phyloP scores from a whole-genome alignment of 2,797 vertebrate species.

The Darevskia mixta region DNA sequence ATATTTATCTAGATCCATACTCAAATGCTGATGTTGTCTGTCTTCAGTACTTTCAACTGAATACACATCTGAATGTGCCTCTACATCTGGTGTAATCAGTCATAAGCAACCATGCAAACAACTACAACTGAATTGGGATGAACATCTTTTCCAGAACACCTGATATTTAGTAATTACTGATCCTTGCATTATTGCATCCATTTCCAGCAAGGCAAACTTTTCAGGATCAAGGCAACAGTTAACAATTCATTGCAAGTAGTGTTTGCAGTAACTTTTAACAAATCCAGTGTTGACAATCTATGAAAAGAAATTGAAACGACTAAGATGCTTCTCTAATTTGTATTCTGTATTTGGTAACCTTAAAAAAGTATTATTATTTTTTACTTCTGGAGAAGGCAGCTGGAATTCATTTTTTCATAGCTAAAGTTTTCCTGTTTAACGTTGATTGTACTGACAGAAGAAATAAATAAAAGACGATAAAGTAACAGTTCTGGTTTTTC shows the following conservation, averaged over 20 bases:
- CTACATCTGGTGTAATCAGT: background rate
- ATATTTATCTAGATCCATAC: background rate
- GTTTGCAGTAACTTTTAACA: no score
- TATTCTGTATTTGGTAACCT: background rate
- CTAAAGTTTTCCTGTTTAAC: slow-evolving; percentile 1
- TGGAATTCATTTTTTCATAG: background rate
- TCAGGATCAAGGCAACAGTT: slow-evolving; percentile 17
- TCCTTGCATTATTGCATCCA: slow-evolving; percentile 32
- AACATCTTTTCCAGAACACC: slow-evolving; percentile 9
- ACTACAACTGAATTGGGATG: slow-evolving; percentile 37
- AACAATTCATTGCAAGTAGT: background rate
- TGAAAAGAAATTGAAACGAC: no score
- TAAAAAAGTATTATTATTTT: background rate
- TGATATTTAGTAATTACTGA: slow-evolving; percentile 46
- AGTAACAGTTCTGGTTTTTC: slow-evolving; percentile 10
- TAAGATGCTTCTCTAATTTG: background rate
- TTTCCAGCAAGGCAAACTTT: slow-evolving; percentile 37
- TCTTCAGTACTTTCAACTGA: background rate
- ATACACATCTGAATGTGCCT: background rate
- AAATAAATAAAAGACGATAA: background rate
- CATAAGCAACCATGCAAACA: slow-evolving; percentile 41
- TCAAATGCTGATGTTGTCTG: background rate
- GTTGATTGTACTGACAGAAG: background rate
- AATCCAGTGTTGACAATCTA: no score
- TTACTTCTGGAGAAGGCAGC: background rate